Base-by-base conservation (phyloP, 2,888 invertebrate species). In the Sinentomon sp. region DNA sequence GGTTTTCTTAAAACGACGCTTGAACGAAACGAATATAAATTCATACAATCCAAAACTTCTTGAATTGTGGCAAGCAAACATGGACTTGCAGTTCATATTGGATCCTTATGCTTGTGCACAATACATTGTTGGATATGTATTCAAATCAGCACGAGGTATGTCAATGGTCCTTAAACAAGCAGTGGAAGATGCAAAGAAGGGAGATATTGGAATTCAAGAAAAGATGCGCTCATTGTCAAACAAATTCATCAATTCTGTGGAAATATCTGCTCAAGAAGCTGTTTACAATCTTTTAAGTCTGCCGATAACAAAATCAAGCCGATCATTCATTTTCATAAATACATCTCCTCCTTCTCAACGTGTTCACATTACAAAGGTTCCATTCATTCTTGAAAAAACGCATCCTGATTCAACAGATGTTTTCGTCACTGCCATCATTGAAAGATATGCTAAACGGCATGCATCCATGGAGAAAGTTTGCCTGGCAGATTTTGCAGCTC, bases 81-180 rank as follows among this genome's bases (percentile, higher is more conserved):
- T 48, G 43, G 51, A 51, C 39, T 38, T 48, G n/a, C 51, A 52
- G 34, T 51, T 43, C 40, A 44, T 50, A 2, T 29, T 44, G 10
- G 47, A 50, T 41, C 39, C 44, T 21, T 50, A 48, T 42, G 45
- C 47, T 27, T 47, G 49, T 34, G 44, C 46, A 6, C 36, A 42
- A 12, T 52, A 51, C 34, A 45, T 50, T 21, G 42, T 44, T 4
- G 37, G 44, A 13, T 45, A 46, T 33, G 37, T 46, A 7, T 30
- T 25, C 9, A 45, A 45, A 29, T 33, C 38, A 3, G 38, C 38
- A 7, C 22, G 38, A 9, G 43, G 44, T 6, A 31, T 42, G 6
- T 44, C 42, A 17, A 41, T 41, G 30, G 24, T 43, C n/a, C 16
- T 44, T n/a, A 29, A 41, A 22, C 41, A 42, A 18, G 44, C 43